Evolutionary conservation across 1,140 invertebrate species (phyloP).

Genomic region (Tetramorium simillimum): DNA sequence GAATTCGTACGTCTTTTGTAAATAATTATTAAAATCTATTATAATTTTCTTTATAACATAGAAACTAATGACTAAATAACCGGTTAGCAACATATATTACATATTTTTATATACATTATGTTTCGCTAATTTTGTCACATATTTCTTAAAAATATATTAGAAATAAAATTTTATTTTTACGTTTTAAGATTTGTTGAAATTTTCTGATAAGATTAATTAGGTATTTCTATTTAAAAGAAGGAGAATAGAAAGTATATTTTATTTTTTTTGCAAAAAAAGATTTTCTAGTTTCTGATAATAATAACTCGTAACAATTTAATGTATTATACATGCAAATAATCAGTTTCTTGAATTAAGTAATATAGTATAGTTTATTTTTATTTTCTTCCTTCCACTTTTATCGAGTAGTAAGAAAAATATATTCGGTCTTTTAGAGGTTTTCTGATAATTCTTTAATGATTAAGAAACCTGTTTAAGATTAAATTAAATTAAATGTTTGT

Average conservation of each 20-base stretch:
- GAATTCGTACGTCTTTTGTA: not conserved
- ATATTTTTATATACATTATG: not conserved
- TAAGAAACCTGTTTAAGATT: no score
- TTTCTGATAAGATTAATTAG: not conserved
- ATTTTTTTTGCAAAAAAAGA: not conserved
- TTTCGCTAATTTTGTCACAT: no score
- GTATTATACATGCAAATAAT: not conserved
- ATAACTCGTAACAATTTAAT: no score
- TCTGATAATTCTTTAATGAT: not conserved
- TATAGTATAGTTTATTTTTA: not conserved
- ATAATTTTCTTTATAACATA: no score
- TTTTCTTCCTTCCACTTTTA: not conserved
- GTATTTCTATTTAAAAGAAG: not conserved
- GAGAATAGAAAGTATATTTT: not conserved
- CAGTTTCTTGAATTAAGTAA: not conserved
- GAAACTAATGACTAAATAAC: no score
- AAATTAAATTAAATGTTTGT: no score
- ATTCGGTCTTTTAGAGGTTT: not conserved
- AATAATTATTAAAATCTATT: not conserved
- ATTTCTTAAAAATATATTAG: no score
- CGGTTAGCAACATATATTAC: no score
- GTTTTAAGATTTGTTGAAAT: not conserved
- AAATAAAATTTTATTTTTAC: not conserved
- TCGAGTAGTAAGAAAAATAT: not conserved
- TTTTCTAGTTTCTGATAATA: not conserved